phyloP scores from a whole-genome alignment of 2,797 vertebrate species.

The Merluccius polli region DNA sequence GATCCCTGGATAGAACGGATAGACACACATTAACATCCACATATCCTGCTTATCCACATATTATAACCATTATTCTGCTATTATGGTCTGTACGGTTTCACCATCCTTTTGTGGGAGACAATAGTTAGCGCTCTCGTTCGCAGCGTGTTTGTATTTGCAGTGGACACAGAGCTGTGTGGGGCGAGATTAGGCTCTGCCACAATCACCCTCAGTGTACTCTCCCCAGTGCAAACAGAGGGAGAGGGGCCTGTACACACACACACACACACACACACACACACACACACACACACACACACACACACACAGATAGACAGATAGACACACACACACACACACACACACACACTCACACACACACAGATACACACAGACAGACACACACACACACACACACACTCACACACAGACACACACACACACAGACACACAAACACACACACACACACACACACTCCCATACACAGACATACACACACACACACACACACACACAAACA shows the following conservation, averaged over 20 bases:
- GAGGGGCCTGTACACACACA: neutral
- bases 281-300: conserved; percentile 7
- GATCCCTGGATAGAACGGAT: conserved; percentile 32
- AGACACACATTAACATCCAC: neutral
- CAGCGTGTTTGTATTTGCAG: neutral
- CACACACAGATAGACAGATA: conserved; percentile 4
- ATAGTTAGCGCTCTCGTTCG: neutral
- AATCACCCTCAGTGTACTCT: neutral
- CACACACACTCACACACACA: neutral
- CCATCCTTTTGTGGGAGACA: neutral
- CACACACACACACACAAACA: neutral
- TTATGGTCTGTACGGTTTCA: neutral
- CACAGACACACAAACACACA: too few species aligned
- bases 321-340: conserved; percentile 7
- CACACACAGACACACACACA: conserved; percentile 6
- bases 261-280: conserved; percentile 5
- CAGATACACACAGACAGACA: conserved; percentile 6
- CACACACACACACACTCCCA: too few species aligned
- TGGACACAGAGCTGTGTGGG: neutral
- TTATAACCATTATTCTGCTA: neutral
- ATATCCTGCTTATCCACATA: neutral
- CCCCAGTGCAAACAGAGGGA: neutral
- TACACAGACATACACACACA: too few species aligned
- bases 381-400: conserved; percentile 5
- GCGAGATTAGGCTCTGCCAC: neutral